These are phyloP conservation scores for Acomys russatus DNA, from an alignment of 2,797 vertebrate genomes.

Conservation along the genomic window DNA sequence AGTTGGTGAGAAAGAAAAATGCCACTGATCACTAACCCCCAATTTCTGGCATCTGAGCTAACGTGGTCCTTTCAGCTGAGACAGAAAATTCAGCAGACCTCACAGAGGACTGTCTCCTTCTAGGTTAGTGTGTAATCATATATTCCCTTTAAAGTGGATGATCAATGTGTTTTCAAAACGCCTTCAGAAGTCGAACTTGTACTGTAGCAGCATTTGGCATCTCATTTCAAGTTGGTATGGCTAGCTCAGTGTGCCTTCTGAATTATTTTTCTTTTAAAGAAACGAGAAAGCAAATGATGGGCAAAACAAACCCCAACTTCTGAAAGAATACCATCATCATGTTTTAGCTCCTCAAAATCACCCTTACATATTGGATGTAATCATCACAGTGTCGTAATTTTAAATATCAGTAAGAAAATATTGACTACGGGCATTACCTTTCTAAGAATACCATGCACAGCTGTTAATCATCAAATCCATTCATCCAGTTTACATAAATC, in stretches of 20 bases:
- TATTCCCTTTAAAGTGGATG: slow-evolving; percentile 72
- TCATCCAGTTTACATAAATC: slow-evolving; percentile 68
- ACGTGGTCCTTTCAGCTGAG: not conserved
- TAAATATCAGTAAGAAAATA: slow-evolving; percentile 52
- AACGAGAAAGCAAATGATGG: not conserved
- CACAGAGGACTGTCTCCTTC: slow-evolving; percentile 11
- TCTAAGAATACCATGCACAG: not conserved
- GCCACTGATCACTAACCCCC: not conserved
- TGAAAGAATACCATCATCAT: not conserved
- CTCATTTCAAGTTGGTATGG: not conserved
- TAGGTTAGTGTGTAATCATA: slow-evolving; percentile 31
- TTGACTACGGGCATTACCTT: not conserved
- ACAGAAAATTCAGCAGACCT: not conserved
- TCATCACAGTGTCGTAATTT: slow-evolving; percentile 15
- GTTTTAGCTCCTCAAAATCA: slow-evolving; percentile 10
- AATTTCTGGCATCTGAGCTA: not conserved
- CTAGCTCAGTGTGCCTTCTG: not conserved
- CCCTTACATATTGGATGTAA: slow-evolving; percentile 28
- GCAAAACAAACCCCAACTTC: not conserved
- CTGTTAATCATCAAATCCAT: slow-evolving; percentile 76
- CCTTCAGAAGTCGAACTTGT: slow-evolving; percentile 31
- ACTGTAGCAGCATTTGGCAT: slow-evolving; percentile 6
- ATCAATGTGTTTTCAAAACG: slow-evolving; percentile 64
- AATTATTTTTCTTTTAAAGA: slow-evolving; percentile 52
- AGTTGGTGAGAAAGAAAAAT: not conserved